Evolutionary conservation across 2,888 invertebrate genomes (phyloP).

Genomic region (Lepidochrysops patricia): DNA sequence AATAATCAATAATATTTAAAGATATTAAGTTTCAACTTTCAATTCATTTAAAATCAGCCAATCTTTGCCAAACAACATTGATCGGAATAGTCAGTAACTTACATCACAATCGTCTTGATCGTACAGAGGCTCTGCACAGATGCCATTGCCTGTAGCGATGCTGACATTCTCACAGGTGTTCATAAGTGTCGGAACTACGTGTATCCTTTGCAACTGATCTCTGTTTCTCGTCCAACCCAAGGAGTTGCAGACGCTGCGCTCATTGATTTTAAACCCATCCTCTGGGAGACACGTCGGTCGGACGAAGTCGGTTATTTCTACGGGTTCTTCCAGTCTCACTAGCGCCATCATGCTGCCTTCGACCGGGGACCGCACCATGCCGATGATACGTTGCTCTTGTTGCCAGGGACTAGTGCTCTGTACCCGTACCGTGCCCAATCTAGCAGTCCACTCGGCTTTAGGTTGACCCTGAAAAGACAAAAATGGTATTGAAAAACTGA

Average conservation of each 20-base stretch:
- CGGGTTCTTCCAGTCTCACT: slow-evolving; percentile 84
- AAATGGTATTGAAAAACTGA: not conserved
- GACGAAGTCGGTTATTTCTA: slow-evolving; percentile 86
- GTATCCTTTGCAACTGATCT: slow-evolving; percentile 87
- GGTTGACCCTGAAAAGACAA: slow-evolving; percentile 78
- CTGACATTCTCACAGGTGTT: slow-evolving; percentile 89
- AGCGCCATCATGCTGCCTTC: slow-evolving; percentile 90
- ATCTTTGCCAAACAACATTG: too few relatives aligned
- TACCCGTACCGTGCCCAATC: slow-evolving; percentile 83
- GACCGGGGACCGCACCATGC: slow-evolving; percentile 91
- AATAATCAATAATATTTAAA: too few relatives aligned
- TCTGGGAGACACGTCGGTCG: slow-evolving; percentile 87
- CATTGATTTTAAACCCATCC: slow-evolving; percentile 43
- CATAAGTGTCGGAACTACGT: slow-evolving; percentile 84
- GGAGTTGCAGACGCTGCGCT: slow-evolving; percentile 80
- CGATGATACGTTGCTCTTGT: slow-evolving; percentile 86
- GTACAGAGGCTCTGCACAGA: slow-evolving; percentile 87
- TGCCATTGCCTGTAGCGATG: slow-evolving; percentile 86
- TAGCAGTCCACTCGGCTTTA: slow-evolving; percentile 89
- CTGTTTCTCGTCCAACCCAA: slow-evolving; percentile 90
- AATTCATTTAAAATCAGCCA: too few relatives aligned
- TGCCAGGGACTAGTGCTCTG: slow-evolving; percentile 90
- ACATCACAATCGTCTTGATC: slow-evolving; percentile 89
- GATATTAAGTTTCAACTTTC: too few relatives aligned
- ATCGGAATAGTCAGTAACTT: slow-evolving; percentile 67